Base-by-base conservation (phyloP, 2,113 vertebrate species). In the Rana temporaria region DNA sequence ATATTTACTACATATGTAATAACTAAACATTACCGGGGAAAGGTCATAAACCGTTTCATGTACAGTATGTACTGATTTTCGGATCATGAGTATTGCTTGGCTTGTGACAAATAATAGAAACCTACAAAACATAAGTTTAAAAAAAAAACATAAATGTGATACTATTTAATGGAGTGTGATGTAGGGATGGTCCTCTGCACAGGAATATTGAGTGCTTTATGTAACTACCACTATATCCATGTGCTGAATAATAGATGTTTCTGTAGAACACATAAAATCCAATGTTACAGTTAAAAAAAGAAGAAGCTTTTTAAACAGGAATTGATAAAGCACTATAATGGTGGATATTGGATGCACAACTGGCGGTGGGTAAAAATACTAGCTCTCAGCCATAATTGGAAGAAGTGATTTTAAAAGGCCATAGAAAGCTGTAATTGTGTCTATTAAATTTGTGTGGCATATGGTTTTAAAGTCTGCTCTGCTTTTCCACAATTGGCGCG, bases 251-350 rank as follows among this genome's bases (percentile, higher is more conserved):
- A 71, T 71, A 26, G 69, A 71, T 71, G 52, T 17, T 18, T 55
- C 53, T 32, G 16, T n/a, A 26, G 17, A 32, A 65, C 24, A 18
- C 70, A 72, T 72, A 72, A 81, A 74, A 82, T 73, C 60, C 70
- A 74, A 42, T 73, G 48, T 64, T 74, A 52, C 79, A 65, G 74
- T 82, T 74, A 82, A 82, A 81, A 81, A 56, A 34, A 79, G 26
- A 74, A 74, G 48, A 72, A 24, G 26, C 60, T 17, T 74, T 74
- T 74, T 56, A 66, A 82, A 73, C 18, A 66, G 56, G 70, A 73
- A 74, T 73, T 82, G 79, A 74, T 82, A 74, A 81, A 81, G 59
- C 78, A 71, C 70, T 81, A 71, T 48, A 81, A 70, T 62, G 78
- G 53, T 69, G 32, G n/a, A 56, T 48, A 65, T n/a, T 26, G 53